A percentile compares a stretch with the other conserved stretches of the same genome.
Conservation (phyloP, 2,113 vertebrate species). For the Cathartes aura region DNA sequence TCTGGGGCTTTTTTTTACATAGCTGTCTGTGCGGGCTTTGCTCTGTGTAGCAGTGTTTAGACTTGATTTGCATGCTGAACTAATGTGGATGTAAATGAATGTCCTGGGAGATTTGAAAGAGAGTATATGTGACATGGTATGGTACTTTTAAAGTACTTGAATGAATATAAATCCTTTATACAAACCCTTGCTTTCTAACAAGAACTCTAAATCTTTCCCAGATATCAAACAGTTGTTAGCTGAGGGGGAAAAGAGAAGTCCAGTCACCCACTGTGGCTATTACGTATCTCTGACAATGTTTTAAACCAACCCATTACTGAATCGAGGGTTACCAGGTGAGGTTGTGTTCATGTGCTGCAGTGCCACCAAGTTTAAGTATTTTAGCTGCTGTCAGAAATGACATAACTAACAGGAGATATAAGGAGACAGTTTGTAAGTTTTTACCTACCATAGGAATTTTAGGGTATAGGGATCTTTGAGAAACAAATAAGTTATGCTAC, state of each 20-base stretch:
- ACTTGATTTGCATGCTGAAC: background rate
- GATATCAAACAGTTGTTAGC: background rate
- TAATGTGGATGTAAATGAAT: background rate
- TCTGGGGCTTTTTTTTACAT: background rate
- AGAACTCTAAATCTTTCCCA: background rate
- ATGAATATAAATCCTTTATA: background rate
- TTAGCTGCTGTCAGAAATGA: background rate
- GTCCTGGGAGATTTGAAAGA: background rate
- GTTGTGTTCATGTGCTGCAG: background rate
- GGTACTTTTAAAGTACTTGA: background rate
- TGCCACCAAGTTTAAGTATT: background rate
- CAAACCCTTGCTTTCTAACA: background rate
- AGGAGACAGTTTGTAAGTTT: background rate
- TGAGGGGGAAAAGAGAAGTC: background rate
- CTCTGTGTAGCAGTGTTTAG: background rate
- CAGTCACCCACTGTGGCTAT: background rate
- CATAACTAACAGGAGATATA: background rate
- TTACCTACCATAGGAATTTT: background rate
- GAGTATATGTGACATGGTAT: background rate
- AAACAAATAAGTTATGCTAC: background rate
- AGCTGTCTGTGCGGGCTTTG: background rate
- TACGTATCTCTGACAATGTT: background rate
- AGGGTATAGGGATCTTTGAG: background rate
- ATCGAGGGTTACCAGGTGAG: background rate
- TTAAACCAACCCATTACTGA: background rate